Conservation (phyloP, 2,888 invertebrate genomes). For the Panopea generosa region DNA sequence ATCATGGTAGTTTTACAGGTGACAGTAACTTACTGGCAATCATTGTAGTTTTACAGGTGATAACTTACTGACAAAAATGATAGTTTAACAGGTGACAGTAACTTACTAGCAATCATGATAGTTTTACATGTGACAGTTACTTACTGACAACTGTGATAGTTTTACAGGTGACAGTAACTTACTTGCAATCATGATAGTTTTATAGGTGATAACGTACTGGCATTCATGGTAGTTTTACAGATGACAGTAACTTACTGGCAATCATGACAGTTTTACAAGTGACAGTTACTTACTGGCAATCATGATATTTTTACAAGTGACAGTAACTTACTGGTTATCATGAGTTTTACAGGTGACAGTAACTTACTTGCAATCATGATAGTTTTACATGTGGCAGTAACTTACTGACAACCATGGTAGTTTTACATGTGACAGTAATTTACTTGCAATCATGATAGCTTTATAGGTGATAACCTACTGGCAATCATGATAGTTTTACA, state of each 20-base stretch:
- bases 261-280: conserved; percentile 90
- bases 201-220: no score
- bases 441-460: conserved; percentile 91
- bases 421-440: no score
- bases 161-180: conserved; percentile 82
- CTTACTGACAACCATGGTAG: no score
- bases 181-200: conserved; percentile 92
- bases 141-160: not conserved
- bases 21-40: conserved; percentile 90
- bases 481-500: not conserved
- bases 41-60: conserved; percentile 89
- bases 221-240: not conserved
- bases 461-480: no score
- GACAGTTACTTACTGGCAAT: no score
- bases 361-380: conserved; percentile 92
- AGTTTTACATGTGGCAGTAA: conserved; percentile 83
- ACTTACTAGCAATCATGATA: no score
- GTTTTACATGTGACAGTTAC: no score
- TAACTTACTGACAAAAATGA: no score
- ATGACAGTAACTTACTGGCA: conserved; percentile 88
- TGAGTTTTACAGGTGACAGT: no score
- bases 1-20: not conserved
- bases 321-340: no score
- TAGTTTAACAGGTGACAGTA: no score
- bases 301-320: not conserved